Evolutionary conservation across 2,797 vertebrate genomes (phyloP).

Genomic region (Threskiornis aethiopicus): DNA sequence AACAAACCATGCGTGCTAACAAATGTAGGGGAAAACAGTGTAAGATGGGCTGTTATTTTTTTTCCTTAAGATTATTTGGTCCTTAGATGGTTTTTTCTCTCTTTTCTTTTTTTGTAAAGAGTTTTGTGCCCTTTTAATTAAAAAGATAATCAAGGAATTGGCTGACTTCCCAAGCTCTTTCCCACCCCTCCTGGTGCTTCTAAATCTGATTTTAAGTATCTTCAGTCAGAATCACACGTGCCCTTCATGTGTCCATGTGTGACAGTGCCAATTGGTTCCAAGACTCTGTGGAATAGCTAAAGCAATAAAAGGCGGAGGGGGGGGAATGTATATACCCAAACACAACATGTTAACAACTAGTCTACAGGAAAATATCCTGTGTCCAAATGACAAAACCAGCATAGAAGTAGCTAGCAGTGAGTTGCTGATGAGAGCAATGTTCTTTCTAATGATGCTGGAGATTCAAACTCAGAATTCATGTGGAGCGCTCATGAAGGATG

Average conservation of each 20-base stretch:
- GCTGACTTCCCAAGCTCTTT: background rate
- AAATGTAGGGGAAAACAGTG: background rate
- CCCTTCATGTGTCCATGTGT: background rate
- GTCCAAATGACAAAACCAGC: background rate
- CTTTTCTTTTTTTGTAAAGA: too few relatives aligned
- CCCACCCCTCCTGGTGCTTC: background rate
- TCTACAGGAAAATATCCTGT: background rate
- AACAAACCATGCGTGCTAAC: background rate
- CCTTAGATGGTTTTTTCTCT: background rate
- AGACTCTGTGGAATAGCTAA: background rate
- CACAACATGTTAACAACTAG: background rate
- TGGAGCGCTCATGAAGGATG: background rate
- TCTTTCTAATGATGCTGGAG: background rate
- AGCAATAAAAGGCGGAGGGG: background rate
- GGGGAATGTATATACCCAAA: background rate
- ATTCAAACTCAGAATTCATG: background rate
- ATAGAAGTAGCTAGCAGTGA: background rate
- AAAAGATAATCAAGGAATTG: background rate
- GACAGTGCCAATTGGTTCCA: background rate
- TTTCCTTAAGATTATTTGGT: background rate
- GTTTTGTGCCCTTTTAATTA: background rate
- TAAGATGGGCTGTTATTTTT: too few relatives aligned
- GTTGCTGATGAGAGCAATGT: background rate
- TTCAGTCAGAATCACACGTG: background rate
- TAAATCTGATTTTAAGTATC: background rate